phyloP scores from a whole-genome alignment of 2,888 invertebrate species.

The Apodemia mormo region DNA sequence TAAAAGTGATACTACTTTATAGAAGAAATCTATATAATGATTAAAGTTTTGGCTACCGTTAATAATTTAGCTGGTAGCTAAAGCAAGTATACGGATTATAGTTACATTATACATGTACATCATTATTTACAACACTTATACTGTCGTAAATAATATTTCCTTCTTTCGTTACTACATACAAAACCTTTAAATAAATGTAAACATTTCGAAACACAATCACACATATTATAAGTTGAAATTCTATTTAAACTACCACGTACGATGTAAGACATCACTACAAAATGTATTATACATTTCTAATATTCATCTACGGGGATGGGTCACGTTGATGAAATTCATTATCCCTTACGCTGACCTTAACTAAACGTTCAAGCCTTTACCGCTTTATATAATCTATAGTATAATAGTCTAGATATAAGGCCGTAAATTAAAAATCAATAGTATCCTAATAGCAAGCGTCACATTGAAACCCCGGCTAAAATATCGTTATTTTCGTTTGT shows the following conservation, averaged over 20 bases:
- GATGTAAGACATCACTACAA: constrained; percentile 26
- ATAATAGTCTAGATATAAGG: constrained; percentile 44
- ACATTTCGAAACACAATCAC: background rate
- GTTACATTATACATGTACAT: too few relatives aligned
- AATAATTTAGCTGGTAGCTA: too few relatives aligned
- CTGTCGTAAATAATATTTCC: too few relatives aligned
- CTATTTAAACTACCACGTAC: background rate
- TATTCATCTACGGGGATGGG: constrained; percentile 16
- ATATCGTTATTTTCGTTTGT: background rate
- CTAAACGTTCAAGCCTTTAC: constrained; percentile 63
- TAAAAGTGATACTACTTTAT: too few relatives aligned
- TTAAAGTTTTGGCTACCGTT: too few relatives aligned
- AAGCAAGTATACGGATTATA: too few relatives aligned
- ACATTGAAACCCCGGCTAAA: background rate
- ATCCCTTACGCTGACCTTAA: constrained; percentile 54
- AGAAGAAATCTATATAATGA: too few relatives aligned
- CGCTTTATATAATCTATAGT: constrained; percentile 60
- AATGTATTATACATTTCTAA: constrained; percentile 23
- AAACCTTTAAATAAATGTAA: background rate
- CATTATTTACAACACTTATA: too few relatives aligned
- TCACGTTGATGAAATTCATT: constrained; percentile 56
- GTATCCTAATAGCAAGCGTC: background rate
- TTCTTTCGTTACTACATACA: too few relatives aligned
- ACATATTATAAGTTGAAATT: background rate
- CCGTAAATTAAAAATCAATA: constrained; percentile 25